Evolutionary conservation across 2,888 invertebrate genomes (phyloP).

Genomic region (Taenaris catops): DNA sequence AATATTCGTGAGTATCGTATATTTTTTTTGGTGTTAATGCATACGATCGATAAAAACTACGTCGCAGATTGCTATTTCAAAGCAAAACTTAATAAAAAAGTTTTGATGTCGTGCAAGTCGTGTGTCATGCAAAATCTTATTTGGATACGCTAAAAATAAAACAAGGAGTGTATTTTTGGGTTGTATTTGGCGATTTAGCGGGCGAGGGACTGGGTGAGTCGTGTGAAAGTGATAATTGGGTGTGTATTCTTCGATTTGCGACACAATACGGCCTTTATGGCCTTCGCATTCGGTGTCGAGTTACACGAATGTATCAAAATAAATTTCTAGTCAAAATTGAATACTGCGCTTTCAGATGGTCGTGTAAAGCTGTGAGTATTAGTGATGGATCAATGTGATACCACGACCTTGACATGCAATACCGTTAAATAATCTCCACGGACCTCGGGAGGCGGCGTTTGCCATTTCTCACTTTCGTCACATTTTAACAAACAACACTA

Average conservation of each 20-base stretch:
- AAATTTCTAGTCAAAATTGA: constrained; percentile 6
- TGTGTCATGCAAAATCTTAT: constrained; percentile 55
- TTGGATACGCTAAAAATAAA: constrained; percentile 64
- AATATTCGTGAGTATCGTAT: constrained; percentile 63
- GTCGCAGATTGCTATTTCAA: constrained; percentile 41
- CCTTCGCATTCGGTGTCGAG: constrained; percentile 26
- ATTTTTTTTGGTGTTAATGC: constrained; percentile 41
- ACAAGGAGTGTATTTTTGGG: constrained; percentile 61
- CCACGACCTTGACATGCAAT: constrained; percentile 17
- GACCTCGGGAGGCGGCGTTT: constrained; percentile 11
- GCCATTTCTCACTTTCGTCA: constrained; percentile 5
- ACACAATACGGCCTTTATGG: constrained; percentile 1
- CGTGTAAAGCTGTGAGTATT: background rate
- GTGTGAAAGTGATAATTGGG: constrained; percentile 53
- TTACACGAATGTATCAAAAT: constrained; percentile 23
- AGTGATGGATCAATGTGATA: constrained; percentile 13
- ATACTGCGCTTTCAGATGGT: constrained; percentile 8
- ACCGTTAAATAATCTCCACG: constrained; percentile 7
- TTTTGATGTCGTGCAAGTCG: constrained; percentile 29
- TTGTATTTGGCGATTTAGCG: constrained; percentile 67
- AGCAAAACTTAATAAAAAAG: constrained; percentile 36
- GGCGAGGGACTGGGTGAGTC: constrained; percentile 53
- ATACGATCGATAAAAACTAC: constrained; percentile 45
- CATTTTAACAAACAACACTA: too few species aligned
- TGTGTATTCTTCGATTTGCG: constrained; percentile 6